Evolutionary conservation across 2,797 vertebrate genomes (phyloP).

Genomic region (Hyperoplus immaculatus): DNA sequence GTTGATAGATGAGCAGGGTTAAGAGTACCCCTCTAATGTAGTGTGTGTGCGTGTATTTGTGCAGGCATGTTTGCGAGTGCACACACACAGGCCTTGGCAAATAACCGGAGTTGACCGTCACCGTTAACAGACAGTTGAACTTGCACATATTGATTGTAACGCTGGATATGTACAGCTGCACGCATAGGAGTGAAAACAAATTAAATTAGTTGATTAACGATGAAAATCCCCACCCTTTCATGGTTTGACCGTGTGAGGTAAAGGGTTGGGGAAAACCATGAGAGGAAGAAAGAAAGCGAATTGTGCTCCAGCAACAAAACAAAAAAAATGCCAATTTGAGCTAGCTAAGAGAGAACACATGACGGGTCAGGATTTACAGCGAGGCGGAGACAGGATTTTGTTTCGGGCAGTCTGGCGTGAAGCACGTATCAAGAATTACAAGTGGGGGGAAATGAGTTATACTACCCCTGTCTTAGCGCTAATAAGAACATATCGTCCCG

Average conservation of each 20-base stretch:
- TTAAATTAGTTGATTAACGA: constrained; percentile 56
- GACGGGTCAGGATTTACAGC: constrained; percentile 54
- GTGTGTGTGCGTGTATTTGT: constrained; percentile 15
- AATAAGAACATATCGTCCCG: constrained; percentile 62
- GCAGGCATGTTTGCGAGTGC: constrained; percentile 19
- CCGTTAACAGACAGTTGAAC: constrained; percentile 54
- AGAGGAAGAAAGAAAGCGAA: neutral
- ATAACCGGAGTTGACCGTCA: constrained; percentile 55
- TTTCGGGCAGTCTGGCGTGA: constrained; percentile 60
- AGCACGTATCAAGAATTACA: constrained; percentile 60
- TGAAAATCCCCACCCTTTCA: constrained; percentile 23
- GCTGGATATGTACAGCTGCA: constrained; percentile 24
- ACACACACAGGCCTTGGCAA: constrained; percentile 17
- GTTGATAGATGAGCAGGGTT: constrained; percentile 63
- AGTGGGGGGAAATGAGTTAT: constrained; percentile 59
- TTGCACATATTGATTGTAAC: constrained; percentile 12
- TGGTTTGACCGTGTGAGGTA: constrained; percentile 13
- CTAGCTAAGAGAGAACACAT: constrained; percentile 15
- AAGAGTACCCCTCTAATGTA: constrained; percentile 30
- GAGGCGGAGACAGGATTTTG: constrained; percentile 50
- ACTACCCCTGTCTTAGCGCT: constrained; percentile 51
- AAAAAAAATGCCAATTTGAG: constrained; percentile 43
- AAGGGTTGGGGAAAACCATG: constrained; percentile 26
- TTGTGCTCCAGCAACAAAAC: constrained; percentile 26
- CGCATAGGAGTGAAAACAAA: constrained; percentile 25